Evolutionary conservation across 2,797 vertebrate species (phyloP), one percentile per base, ranked within the genome.

Genomic region (Ambastaia sidthimunki): DNA sequence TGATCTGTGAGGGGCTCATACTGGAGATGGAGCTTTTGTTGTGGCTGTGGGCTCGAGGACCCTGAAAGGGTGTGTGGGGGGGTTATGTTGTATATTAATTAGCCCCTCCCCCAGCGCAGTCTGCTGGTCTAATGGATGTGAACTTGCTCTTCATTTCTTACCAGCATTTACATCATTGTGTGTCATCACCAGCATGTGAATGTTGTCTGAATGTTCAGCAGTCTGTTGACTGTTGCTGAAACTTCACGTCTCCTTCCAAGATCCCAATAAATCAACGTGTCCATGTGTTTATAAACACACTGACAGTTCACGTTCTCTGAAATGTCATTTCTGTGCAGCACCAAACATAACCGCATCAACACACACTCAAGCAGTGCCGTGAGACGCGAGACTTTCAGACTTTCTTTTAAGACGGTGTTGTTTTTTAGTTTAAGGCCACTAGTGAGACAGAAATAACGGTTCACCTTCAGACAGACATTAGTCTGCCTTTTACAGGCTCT

Each of bases 41-140:
- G 28, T 57, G 25, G 6, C 50, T 19, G 21, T n/a, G 18, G 37
- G 44, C 47, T 31, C 23, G n/a, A 65, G 72, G 57, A 48, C 71
- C 48, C 41, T 28, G 23, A 76, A 10, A 16, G 31, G 48, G 19
- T 10, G 59, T 59, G 16, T 28, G 31, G 48, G 41, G 67, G 41
- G 48, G 31, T 15, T 13, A 23, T 82, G 78, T 62, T 80, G 76
- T 68, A 74, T 74, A 83, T 81, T 82, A 71, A 82, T 81, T 62
- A 76, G 9, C 44, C 74, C 41, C 66, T 55, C 72, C 73, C 69
- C 62, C 37, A 41, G 47, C 41, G 2, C 70, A 57, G 48, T 7
- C 25, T 47, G 25, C 52, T 55, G 12, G 4, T 70, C 2, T 37
- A 72, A 72, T 81, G 41, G 52, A 52, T 57, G 50, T 63, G 52